Evolutionary conservation across 2,797 vertebrate genomes (phyloP), one percentile per base, ranked within the genome.

Genomic region (Siniperca scherzeri): DNA sequence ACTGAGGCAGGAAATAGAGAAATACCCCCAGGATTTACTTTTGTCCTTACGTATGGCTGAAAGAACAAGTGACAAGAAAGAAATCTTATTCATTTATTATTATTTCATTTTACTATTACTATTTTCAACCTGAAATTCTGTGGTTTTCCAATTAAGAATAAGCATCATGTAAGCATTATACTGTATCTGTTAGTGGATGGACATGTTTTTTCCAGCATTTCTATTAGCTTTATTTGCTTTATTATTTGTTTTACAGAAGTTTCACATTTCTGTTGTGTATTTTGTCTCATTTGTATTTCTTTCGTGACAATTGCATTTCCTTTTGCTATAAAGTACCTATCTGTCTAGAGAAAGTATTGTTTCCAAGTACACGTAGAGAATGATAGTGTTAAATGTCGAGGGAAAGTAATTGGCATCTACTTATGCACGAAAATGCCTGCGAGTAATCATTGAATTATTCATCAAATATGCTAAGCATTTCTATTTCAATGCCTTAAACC

Each of bases 391-490:
- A 83, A 78, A 85, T 59, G 74, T 83, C 46, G n/a, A 85, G 80
- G 86, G 73, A 87, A 89, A 80, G 73, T 88, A 92, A 94, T 90
- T 92, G 87, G 78, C 86, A 87, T 89, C 88, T 87, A 88, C 78
- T 90, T 93, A 80, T 84, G 88, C 88, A 82, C 87, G 68, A 78
- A 93, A 89, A 92, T 89, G 90, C 88, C 86, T 91, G 74, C 50
- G 42, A 93, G 90, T 90, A 84, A 89, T 85, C 74, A 81, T 68
- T 94, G 89, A 92, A 95, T 94, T 91, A 94, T 95, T 94, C 82
- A 93, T 93, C 70, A 84, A 90, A 90, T 91, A 94, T 93, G 92
- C 81, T 83, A 93, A 94, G 82, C 89, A 88, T 87, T 91, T 95
- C 86, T 92, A 90, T 93, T 92, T 89, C 82, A 82, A 88, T 90